Evolutionary conservation across 2,888 invertebrate species (phyloP), one percentile per base, ranked within the genome.

Genomic region (Beris morrisii): DNA sequence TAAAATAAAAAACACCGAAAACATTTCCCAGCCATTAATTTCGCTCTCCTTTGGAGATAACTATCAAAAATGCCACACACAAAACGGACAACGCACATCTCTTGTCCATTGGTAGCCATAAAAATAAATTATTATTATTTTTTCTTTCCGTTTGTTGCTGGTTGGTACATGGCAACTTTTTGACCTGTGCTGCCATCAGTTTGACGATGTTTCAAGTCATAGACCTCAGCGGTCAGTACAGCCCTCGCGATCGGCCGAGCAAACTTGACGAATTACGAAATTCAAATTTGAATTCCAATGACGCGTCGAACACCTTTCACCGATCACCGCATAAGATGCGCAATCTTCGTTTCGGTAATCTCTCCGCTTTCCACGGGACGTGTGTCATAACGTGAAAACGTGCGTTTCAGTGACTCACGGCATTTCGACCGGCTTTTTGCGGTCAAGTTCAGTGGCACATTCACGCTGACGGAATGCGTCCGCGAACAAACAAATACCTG

Each of bases 21-120:
- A 64, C 54, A 64, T 64, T 64, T 56, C 64, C 64, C 64, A 64
- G 54, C 64, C 64, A 64, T 64, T 64, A 64, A 64, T 64, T 64
- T 64, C 64, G 64, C 64, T 64, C 64, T 55, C 64, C 64, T 64
- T 64, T 64, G 38, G 56, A 64, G 64, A 64, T 64, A 64, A 64
- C 13, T 15, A 64, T 64, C 64, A 38, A 43, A 38, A 61, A 61
- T 61, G 30, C 61, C 61, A 61, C 61, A 61, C 61, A 61, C 61
- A 61, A 61, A 57, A 52, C 32, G 52, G 61, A 61, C 61, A 61
- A 50, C 61, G 38, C 38, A 61, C 61, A 61, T 61, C 52, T 61
- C 61, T 32, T 61, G 61, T 61, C 50, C 61, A 61, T 61, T 61
- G 61, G 22, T 50, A 50, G 52, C 50, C 61, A 61, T 61, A 61